Base-by-base conservation (phyloP, 2,113 vertebrate genomes). In the Neogale vison region DNA sequence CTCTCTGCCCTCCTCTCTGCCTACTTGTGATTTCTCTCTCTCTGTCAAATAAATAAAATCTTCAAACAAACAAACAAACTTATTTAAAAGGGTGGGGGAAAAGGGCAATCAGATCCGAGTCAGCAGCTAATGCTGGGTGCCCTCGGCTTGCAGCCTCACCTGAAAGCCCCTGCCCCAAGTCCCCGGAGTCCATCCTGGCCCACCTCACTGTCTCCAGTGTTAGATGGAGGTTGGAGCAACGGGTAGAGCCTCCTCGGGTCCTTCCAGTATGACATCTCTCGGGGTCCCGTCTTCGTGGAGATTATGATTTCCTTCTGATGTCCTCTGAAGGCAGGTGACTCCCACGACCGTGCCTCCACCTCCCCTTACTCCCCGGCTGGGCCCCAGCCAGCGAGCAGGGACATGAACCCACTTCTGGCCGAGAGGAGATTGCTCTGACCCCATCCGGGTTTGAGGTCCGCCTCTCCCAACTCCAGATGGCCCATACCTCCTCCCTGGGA, bases 131-230 rank as follows among this genome's bases (percentile, higher is more conserved):
- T 77, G 31, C 80, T n/a, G 82, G 7, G 7, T 36, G n/a, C 26
- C 34, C 0, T 45, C 11, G 6, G 13, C n/a, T 39, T 87, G n/a
- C 45, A n/a, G 74, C 42, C 17, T 17, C 5, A 7, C 29, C 21
- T 23, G 29, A 12, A 12, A 5, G 42, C 18, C 24, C 3, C 26
- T 12, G 2, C 9, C 1, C 4, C 50, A 39, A 50, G 29, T 4
- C 21, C 67, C 26, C 4, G 0, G 29, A 52, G 47, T 31, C 47
- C 45, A 34, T 47, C 29, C 29, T 6, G 74, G 29, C 65, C 42
- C 29, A 3, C 42, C 14, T 36, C 76, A 8, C 47, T 2, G 57
- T 39, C 34, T 42, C 52, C 14, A 13, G 3, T 10, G 13, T 63
- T 69, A 36, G 36, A 17, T 36, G 39, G 10, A 11, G 7, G 72